Percentiles rank a stretch among this genome's conserved stretches.
phyloP scores from a whole-genome alignment of 2,113 vertebrate species.

The Struthio camelus region DNA sequence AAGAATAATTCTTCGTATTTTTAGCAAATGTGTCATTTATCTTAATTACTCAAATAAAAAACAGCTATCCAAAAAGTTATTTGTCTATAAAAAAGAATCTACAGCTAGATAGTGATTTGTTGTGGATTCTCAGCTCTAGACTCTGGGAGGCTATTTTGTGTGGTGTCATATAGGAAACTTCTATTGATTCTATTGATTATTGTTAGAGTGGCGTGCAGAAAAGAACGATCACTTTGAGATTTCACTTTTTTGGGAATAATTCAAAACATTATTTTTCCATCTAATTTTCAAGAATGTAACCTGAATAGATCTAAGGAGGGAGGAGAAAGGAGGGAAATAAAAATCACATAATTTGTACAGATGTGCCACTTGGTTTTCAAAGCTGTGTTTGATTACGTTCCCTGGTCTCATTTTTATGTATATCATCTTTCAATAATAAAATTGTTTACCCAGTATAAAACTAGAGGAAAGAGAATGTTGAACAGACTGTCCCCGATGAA shows the following conservation, averaged over 20 bases:
- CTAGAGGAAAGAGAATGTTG: neutral
- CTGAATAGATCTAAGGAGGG: neutral
- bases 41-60: neutral
- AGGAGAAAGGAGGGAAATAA: neutral
- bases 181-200: neutral
- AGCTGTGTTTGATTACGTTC: neutral
- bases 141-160: neutral
- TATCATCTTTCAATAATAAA: neutral
- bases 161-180: neutral
- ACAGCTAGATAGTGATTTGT: neutral
- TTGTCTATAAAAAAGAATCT: neutral
- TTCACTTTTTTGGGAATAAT: neutral
- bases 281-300: neutral
- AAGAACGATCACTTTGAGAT: neutral
- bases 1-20: neutral
- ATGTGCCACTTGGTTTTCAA: neutral
- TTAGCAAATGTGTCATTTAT: neutral
- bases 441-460: neutral
- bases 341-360: neutral
- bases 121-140: neutral
- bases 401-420: neutral
- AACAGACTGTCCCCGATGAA: neutral
- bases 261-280: neutral
- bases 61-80: neutral
- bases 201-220: neutral